Conservation (phyloP, 2,113 vertebrate genomes). For the Grallaria varia region DNA sequence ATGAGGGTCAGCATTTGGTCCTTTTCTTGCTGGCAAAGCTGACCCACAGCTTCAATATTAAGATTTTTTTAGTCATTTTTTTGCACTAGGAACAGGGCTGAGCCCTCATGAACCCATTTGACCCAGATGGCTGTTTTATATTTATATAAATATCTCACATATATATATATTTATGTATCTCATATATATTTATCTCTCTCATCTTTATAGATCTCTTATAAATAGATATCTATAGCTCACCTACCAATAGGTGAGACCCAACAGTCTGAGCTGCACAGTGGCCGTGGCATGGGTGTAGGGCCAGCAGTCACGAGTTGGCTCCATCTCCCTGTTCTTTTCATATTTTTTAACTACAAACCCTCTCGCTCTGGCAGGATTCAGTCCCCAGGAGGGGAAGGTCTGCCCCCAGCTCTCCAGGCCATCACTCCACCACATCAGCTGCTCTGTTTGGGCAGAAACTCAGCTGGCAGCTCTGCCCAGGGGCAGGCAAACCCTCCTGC, state of each 20-base stretch:
- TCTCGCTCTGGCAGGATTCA: neutral
- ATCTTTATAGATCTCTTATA: too few species aligned
- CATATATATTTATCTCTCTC: neutral
- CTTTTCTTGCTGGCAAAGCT: neutral
- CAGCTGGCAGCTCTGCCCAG: neutral
- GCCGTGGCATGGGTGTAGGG: neutral
- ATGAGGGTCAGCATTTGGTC: neutral
- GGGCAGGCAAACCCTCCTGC: neutral
- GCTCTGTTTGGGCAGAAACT: neutral
- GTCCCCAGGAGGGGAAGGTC: neutral
- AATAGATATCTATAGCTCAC: neutral
- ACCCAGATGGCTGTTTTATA: neutral
- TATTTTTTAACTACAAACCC: neutral
- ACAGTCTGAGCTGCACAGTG: neutral
- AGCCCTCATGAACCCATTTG: neutral
- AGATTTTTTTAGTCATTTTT: neutral
- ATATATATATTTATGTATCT: neutral
- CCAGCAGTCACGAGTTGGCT: rapidly evolving
- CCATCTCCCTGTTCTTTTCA: neutral
- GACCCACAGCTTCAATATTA: neutral
- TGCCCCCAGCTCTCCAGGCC: neutral
- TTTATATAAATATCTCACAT: neutral
- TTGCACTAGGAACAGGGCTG: neutral
- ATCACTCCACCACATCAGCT: neutral
- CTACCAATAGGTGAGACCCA: too few species aligned